Evolutionary conservation across 1,140 invertebrate genomes (phyloP).

Genomic region (Belonocnema kinseyi): DNA sequence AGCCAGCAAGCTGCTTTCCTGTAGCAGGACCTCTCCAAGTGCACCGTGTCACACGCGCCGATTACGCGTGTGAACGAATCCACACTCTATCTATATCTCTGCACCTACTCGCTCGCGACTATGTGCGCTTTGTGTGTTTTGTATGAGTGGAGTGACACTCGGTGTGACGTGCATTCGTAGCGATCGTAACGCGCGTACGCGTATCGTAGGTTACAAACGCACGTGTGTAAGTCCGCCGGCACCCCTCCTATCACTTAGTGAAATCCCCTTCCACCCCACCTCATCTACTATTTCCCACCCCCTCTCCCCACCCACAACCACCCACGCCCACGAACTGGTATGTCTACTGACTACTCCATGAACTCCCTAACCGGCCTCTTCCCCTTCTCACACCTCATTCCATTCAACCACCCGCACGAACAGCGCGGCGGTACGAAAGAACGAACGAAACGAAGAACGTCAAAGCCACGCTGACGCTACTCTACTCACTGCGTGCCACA

Average conservation of each 20-base stretch:
- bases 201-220: slow-evolving; percentile 61
- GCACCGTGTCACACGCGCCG: slow-evolving; percentile 23
- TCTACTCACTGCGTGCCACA: slow-evolving; percentile 27
- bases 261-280: slow-evolving; percentile 18
- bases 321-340: slow-evolving; percentile 10
- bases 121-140: not conserved
- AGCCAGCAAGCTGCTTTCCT: not conserved
- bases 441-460: slow-evolving; percentile 24
- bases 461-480: slow-evolving; percentile 14
- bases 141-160: slow-evolving; percentile 27
- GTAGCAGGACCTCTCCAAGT: slow-evolving; percentile 7
- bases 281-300: slow-evolving; percentile 25
- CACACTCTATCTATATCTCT: no score
- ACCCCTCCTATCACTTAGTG: slow-evolving; percentile 21
- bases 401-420: slow-evolving; percentile 42
- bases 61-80: slow-evolving; percentile 22
- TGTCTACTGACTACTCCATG: not conserved
- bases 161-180: slow-evolving; percentile 33
- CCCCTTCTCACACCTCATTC: slow-evolving; percentile 33
- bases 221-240: slow-evolving; percentile 54
- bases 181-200: slow-evolving; percentile 57
- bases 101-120: not conserved
- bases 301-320: slow-evolving; percentile 32
- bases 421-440: not conserved
- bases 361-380: slow-evolving; percentile 12